These are phyloP conservation scores for Zaprionus ornatus DNA, from an alignment of 1,140 invertebrate genomes.

Conservation along the genomic window DNA sequence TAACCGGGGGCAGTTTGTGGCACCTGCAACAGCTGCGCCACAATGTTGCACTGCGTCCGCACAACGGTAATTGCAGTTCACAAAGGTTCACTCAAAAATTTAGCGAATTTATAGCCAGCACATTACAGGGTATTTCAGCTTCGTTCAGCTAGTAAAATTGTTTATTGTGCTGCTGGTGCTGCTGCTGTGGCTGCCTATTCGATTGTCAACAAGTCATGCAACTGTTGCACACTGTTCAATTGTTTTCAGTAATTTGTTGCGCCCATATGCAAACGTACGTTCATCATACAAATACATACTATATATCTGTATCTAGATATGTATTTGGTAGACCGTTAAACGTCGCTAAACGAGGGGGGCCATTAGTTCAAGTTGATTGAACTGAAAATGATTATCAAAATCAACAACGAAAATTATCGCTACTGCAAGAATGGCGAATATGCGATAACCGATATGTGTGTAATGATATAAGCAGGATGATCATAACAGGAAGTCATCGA, in stretches of 20 bases:
- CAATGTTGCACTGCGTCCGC: neutral
- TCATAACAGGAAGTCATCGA: slow-evolving; percentile 51
- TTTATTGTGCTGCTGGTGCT: slow-evolving; percentile 26
- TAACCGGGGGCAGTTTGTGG: neutral
- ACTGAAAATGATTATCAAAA: slow-evolving; percentile 50
- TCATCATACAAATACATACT: neutral
- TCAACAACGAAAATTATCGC: slow-evolving; percentile 43
- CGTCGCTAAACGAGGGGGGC: slow-evolving; percentile 54
- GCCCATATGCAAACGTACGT: neutral
- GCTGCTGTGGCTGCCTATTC: slow-evolving; percentile 33
- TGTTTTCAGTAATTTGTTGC: slow-evolving; percentile 55
- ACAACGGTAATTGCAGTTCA: slow-evolving; percentile 2
- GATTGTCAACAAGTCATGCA: slow-evolving; percentile 65
- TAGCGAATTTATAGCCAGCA: neutral
- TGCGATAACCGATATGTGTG: neutral
- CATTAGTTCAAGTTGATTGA: slow-evolving; percentile 68
- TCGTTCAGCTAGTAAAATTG: slow-evolving; percentile 27
- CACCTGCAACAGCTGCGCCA: slow-evolving; percentile 5
- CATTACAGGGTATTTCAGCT: slow-evolving; percentile 17
- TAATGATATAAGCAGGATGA: slow-evolving; percentile 11
- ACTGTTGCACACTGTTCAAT: slow-evolving; percentile 32
- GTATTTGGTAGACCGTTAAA: slow-evolving; percentile 19
- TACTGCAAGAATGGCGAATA: slow-evolving; percentile 1
- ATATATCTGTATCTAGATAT: neutral
- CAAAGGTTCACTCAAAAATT: neutral